Percentiles rank a stretch among this genome's conserved stretches.
phyloP scores from a whole-genome alignment of 1,140 invertebrate species.

The Leptopilina clavipes region DNA sequence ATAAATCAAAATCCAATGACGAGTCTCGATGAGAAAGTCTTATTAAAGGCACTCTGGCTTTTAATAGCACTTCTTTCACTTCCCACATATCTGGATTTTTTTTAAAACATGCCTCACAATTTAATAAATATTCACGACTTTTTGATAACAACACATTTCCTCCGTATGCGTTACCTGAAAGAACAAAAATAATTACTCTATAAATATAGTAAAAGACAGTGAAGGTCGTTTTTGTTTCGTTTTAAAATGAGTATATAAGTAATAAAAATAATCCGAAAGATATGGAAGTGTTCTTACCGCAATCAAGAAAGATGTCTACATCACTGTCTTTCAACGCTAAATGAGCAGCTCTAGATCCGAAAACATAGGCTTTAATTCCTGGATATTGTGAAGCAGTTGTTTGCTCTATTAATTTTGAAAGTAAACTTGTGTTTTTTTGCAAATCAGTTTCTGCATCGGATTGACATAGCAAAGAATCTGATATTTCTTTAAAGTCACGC shows the following conservation, averaged over 20 bases:
- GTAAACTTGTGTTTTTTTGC: conserved; percentile 37
- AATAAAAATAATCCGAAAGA: too few species aligned
- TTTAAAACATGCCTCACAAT: conserved; percentile 42
- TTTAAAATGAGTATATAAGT: too few species aligned
- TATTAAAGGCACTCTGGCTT: conserved; percentile 75
- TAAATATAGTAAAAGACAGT: too few species aligned
- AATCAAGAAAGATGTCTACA: conserved; percentile 75
- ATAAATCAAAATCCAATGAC: conserved; percentile 76
- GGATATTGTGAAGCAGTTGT: conserved; percentile 44
- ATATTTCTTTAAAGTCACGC: conserved; percentile 38
- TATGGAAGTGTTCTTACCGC: conserved; percentile 58
- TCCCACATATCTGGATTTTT: conserved; percentile 46
- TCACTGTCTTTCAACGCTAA: conserved; percentile 70
- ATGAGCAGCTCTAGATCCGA: conserved; percentile 73
- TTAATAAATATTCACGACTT: conserved; percentile 6
- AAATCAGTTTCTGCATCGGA: conserved; percentile 38
- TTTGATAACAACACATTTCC: neutral
- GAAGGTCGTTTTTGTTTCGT: too few species aligned
- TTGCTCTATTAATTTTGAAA: conserved; percentile 53
- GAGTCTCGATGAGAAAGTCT: conserved; percentile 72
- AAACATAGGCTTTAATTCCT: conserved; percentile 64
- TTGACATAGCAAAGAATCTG: conserved; percentile 37
- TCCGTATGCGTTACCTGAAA: conserved; percentile 40
- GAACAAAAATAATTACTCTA: too few species aligned
- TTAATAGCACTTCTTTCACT: conserved; percentile 49